phyloP scores from a whole-genome alignment of 1,140 invertebrate species.

The Pemphigus obesinymphae region DNA sequence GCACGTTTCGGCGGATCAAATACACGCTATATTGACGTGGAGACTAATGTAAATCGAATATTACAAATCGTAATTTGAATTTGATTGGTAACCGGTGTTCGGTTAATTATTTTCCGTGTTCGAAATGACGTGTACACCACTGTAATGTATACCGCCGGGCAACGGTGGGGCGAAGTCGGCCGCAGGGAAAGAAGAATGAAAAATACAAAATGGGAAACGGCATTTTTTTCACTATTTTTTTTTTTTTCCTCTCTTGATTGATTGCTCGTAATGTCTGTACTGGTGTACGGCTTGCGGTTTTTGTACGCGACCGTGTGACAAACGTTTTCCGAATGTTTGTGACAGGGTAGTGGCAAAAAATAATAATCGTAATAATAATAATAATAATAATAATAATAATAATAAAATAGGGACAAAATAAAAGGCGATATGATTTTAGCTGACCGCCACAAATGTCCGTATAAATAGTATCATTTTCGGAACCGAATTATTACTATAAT shows the following conservation, averaged over 20 bases:
- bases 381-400: neutral
- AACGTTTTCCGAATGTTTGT: constrained; percentile 41
- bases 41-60: constrained; percentile 37
- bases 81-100: constrained; percentile 35
- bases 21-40: neutral
- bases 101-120: constrained; percentile 21
- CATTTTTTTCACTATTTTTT: neutral
- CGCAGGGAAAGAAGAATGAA: neutral
- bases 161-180: neutral
- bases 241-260: constrained; percentile 26
- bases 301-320: constrained; percentile 35
- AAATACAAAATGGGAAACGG: constrained; percentile 1
- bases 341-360: constrained; percentile 14
- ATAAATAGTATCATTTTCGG: neutral
- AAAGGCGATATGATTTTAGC: neutral
- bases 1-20: constrained; percentile 33
- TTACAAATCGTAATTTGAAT: constrained; percentile 38
- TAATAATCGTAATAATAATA: neutral
- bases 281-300: constrained; percentile 18
- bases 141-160: neutral
- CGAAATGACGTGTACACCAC: too few relatives aligned
- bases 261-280: constrained; percentile 14
- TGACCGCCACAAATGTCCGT: neutral
- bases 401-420: constrained; percentile 1
- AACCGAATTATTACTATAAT: too few relatives aligned